Conservation (phyloP, 2,797 vertebrate genomes). For the Ciconia nigra region DNA sequence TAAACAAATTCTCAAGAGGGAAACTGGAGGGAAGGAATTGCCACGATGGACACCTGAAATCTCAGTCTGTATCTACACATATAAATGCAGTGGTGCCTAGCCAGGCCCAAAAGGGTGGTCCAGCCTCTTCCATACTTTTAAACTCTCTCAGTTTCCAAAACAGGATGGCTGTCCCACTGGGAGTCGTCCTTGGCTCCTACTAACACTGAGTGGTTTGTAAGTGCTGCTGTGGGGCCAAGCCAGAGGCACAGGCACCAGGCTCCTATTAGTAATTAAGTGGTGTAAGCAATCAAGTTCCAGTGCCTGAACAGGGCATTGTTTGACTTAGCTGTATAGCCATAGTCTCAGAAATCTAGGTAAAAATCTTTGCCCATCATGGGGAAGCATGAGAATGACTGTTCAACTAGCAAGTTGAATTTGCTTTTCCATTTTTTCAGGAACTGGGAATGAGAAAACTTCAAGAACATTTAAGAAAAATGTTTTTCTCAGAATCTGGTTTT, state of each 20-base stretch:
- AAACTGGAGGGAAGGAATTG: neutral
- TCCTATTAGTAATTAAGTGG: neutral
- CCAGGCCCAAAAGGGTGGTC: neutral
- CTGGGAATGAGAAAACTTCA: neutral
- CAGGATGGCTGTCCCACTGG: neutral
- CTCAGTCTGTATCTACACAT: neutral
- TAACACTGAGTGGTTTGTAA: neutral
- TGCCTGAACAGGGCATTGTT: neutral
- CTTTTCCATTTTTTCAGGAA: neutral
- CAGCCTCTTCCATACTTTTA: neutral
- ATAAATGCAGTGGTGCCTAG: neutral
- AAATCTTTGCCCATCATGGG: neutral
- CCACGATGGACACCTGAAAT: neutral
- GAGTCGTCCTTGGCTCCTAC: neutral
- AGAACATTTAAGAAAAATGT: neutral
- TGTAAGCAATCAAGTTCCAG: neutral
- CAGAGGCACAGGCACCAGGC: neutral
- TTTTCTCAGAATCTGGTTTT: neutral
- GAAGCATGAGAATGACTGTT: neutral
- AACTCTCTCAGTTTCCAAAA: neutral
- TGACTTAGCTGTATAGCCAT: neutral
- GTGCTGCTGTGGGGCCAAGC: neutral
- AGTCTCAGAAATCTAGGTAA: neutral
- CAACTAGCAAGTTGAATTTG: neutral
- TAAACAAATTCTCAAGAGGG: neutral